Evolutionary conservation across 2,888 invertebrate genomes (phyloP).

Genomic region (Drosophila nigricruria): DNA sequence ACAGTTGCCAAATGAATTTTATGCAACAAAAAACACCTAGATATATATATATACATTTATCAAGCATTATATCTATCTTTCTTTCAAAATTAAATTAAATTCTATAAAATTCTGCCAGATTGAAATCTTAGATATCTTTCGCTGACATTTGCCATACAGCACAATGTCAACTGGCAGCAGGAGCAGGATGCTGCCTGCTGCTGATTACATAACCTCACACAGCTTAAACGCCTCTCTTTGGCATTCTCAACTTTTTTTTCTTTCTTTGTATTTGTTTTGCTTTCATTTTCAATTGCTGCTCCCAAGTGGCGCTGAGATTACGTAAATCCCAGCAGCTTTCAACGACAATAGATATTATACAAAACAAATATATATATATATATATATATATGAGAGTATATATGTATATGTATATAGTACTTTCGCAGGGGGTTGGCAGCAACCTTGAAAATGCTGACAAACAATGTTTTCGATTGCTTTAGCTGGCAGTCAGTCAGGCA

Average conservation of each 20-base stretch:
- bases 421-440: slow-evolving; percentile 46
- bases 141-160: slow-evolving; percentile 44
- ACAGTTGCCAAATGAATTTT: slow-evolving; percentile 73
- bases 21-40: slow-evolving; percentile 55
- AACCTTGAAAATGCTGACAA: slow-evolving; percentile 68
- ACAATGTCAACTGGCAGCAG: slow-evolving; percentile 46
- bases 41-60: slow-evolving; percentile 19
- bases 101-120: slow-evolving; percentile 22
- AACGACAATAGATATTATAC: slow-evolving; percentile 33
- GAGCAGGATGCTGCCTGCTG: slow-evolving; percentile 28
- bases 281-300: slow-evolving; percentile 54
- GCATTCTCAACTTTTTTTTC: slow-evolving; percentile 12
- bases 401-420: slow-evolving; percentile 13
- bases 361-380: slow-evolving; percentile 21
- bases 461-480: slow-evolving; percentile 30
- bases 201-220: slow-evolving; percentile 43
- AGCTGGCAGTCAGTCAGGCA: slow-evolving; percentile 14
- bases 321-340: slow-evolving; percentile 65
- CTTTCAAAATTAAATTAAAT: slow-evolving; percentile 26
- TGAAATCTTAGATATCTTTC: slow-evolving; percentile 13
- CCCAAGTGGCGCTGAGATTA: slow-evolving; percentile 61
- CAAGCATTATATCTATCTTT: slow-evolving; percentile 31
- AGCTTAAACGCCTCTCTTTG: slow-evolving; percentile 10
- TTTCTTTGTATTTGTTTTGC: slow-evolving; percentile 18
- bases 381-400: neutral